Evolutionary conservation across 2,888 invertebrate genomes (phyloP).

Genomic region (Elgonia sp.): DNA sequence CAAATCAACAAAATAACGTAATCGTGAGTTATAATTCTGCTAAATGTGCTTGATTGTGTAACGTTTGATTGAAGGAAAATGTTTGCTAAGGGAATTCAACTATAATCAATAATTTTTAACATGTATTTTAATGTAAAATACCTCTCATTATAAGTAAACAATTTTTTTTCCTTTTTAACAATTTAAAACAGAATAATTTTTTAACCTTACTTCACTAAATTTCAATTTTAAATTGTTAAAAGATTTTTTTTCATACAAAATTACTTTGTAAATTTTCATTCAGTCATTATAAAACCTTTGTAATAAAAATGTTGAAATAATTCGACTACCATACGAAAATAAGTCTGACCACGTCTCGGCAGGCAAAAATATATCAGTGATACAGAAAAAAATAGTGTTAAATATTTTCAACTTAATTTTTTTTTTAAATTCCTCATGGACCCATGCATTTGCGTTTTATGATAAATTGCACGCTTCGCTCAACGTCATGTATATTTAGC

Average conservation of each 20-base stretch:
- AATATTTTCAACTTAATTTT: slow-evolving; percentile 12
- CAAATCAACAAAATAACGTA: slow-evolving; percentile 46
- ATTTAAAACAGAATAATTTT: too few species aligned
- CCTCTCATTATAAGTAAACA: neutral
- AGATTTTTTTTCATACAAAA: too few species aligned
- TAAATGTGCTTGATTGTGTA: slow-evolving; percentile 29
- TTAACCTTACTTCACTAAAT: too few species aligned
- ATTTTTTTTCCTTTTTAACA: neutral
- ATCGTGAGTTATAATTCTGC: slow-evolving; percentile 54
- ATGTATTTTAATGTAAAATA: too few species aligned
- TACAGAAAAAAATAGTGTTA: neutral
- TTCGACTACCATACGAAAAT: neutral
- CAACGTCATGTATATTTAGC: slow-evolving; percentile 69
- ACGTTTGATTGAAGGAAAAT: slow-evolving; percentile 18
- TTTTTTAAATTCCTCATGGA: slow-evolving; percentile 7
- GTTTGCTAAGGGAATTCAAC: slow-evolving; percentile 9
- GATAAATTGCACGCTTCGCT: slow-evolving; percentile 60
- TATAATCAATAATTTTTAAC: neutral
- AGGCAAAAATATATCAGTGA: neutral
- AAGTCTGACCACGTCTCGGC: neutral
- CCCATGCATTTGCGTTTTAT: slow-evolving; percentile 54
- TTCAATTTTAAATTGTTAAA: too few species aligned
- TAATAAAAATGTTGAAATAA: neutral
- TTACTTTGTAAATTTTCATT: too few species aligned
- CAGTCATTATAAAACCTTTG: too few species aligned